Conservation (phyloP, 92 coral and sea anemone species). For the Porites divaricata region DNA sequence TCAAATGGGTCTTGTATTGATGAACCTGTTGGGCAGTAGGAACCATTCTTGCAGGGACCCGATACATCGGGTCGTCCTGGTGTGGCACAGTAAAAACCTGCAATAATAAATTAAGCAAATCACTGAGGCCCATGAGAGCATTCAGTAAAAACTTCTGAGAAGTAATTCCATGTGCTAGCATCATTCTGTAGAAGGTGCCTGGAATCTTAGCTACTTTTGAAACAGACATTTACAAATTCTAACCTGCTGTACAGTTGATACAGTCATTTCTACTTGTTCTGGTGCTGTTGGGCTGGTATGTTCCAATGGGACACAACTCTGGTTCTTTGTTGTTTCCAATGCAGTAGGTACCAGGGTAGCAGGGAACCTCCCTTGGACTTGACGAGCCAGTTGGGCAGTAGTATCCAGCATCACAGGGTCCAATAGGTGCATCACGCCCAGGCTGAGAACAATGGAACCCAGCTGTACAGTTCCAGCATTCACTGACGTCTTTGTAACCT, state of each 20-base stretch:
- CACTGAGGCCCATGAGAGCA: neutral
- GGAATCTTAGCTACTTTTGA: neutral
- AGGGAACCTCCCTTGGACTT: constrained; percentile 69
- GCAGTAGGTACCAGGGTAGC: constrained; percentile 89
- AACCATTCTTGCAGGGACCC: constrained; percentile 88
- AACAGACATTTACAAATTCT: neutral
- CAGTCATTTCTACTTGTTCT: constrained; percentile 69
- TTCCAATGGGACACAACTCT: constrained; percentile 82
- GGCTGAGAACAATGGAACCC: constrained; percentile 88
- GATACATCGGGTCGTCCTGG: constrained; percentile 73
- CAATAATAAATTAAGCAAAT: constrained; percentile 8
- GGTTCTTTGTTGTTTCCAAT: constrained; percentile 73
- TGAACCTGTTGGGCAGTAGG: constrained; percentile 90
- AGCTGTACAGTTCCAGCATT: constrained; percentile 96
- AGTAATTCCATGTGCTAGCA: too few relatives aligned
- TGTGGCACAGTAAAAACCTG: constrained; percentile 87
- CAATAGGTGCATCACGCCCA: constrained; percentile 77
- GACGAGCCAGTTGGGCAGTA: constrained; percentile 90
- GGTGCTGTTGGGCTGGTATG: constrained; percentile 75
- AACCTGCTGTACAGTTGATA: constrained; percentile 86
- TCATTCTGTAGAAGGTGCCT: neutral
- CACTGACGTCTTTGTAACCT: constrained; percentile 88
- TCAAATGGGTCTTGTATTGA: constrained; percentile 59
- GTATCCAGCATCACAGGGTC: constrained; percentile 89
- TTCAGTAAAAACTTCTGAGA: too few relatives aligned